Conservation (phyloP, 2,797 vertebrate species). For the Eupleurogrammus muticus region DNA sequence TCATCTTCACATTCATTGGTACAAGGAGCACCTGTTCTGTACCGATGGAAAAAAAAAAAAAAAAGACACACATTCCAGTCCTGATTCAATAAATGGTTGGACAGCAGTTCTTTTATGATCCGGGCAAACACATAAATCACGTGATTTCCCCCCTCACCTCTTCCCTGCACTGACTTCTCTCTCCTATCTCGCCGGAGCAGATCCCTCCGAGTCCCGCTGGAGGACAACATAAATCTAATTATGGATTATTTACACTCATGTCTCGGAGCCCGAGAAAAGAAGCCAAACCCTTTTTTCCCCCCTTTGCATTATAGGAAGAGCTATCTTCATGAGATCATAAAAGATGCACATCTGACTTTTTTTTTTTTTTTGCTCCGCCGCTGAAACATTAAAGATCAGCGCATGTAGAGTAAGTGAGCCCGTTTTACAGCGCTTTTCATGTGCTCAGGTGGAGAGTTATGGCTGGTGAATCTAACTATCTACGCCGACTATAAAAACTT, state of each 20-base stretch:
- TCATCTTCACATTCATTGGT: slow-evolving; percentile 10
- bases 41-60: background rate
- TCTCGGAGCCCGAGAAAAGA: slow-evolving; percentile 34
- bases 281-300: slow-evolving; percentile 9
- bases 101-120: slow-evolving; percentile 50
- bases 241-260: slow-evolving; percentile 46
- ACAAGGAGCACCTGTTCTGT: slow-evolving; percentile 46
- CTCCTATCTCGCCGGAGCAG: slow-evolving; percentile 58
- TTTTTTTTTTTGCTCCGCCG: slow-evolving; percentile 20
- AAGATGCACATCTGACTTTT: slow-evolving; percentile 30
- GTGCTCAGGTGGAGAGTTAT: slow-evolving; percentile 40
- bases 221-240: slow-evolving; percentile 60
- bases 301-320: slow-evolving; percentile 10
- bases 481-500: slow-evolving; percentile 44
- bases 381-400: slow-evolving; percentile 49
- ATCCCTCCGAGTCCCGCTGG: slow-evolving; percentile 17
- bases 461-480: slow-evolving; percentile 17
- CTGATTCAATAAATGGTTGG: slow-evolving; percentile 51
- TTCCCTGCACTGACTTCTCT: slow-evolving; percentile 36
- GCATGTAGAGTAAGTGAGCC: slow-evolving; percentile 13
- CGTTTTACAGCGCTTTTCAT: slow-evolving; percentile 35
- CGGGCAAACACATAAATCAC: slow-evolving; percentile 57
- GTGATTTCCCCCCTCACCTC: slow-evolving; percentile 44
- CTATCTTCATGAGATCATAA: slow-evolving; percentile 44
- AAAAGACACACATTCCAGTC: slow-evolving; percentile 39